A percentile compares a stretch with the other conserved stretches of the same genome.
Conservation (phyloP, 2,888 invertebrate genomes). For the Pristionchus japonicus region DNA sequence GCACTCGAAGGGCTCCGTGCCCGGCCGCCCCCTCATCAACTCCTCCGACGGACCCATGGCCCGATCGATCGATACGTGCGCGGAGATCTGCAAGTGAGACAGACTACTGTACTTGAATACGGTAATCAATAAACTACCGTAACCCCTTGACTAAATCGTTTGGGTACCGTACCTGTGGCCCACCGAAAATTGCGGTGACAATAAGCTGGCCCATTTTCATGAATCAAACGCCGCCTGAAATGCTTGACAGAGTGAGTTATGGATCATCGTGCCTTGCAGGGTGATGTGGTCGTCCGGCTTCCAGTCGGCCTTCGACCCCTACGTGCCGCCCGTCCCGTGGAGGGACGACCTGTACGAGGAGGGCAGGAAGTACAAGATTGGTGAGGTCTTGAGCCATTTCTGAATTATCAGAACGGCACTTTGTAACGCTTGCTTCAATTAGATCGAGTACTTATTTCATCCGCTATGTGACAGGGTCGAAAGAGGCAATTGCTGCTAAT, state of each 20-base stretch:
- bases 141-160: too few species aligned
- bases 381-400: too few species aligned
- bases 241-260: not conserved
- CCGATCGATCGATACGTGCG: slow-evolving; percentile 57
- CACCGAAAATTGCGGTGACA: too few species aligned
- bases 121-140: slow-evolving; percentile 46
- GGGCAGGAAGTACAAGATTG: slow-evolving; percentile 54
- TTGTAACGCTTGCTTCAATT: not conserved
- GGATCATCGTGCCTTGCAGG: not conserved
- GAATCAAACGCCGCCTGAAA: too few species aligned
- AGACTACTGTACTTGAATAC: not conserved
- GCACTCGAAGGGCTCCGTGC: slow-evolving; percentile 62
- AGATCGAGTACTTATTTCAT: not conserved
- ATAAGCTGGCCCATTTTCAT: too few species aligned
- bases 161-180: too few species aligned
- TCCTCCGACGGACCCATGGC: slow-evolving; percentile 70
- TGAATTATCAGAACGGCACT: too few species aligned
- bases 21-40: slow-evolving; percentile 68
- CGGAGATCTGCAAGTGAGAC: slow-evolving; percentile 53
- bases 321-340: slow-evolving; percentile 67
- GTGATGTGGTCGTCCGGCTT: slow-evolving; percentile 47
- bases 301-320: slow-evolving; percentile 62
- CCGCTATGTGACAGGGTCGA: too few species aligned
- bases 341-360: slow-evolving; percentile 55
- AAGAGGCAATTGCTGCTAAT: too few species aligned